These are phyloP conservation scores for Aurelia aurita DNA, from an alignment of 30 jellyfish, hydroid and myxozoan species.

Conservation along the genomic window DNA sequence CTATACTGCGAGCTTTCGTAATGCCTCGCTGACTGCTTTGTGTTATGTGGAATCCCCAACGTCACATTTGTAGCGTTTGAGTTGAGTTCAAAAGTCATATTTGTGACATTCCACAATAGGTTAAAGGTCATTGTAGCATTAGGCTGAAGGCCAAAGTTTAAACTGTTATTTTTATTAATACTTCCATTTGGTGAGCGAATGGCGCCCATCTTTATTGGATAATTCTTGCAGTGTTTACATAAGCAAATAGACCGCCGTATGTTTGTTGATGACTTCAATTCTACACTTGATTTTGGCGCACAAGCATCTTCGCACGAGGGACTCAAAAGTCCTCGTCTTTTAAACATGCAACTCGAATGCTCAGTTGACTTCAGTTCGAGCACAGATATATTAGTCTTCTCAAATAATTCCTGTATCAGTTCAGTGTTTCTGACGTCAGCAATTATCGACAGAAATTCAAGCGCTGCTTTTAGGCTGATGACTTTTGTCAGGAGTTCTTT, in stretches of 20 bases:
- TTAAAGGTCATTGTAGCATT: not conserved
- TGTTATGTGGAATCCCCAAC: not conserved
- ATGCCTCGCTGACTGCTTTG: not conserved
- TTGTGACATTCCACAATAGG: not conserved
- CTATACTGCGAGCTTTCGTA: conserved; percentile 29
- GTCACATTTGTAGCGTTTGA: conserved; percentile 35
- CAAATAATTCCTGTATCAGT: not conserved
- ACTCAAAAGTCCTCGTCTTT: not conserved
- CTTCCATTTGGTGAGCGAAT: no score
- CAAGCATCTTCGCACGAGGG: no score
- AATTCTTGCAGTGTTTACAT: no score
- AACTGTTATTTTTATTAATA: no score
- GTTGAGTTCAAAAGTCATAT: not conserved
- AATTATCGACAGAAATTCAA: not conserved
- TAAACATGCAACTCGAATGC: not conserved
- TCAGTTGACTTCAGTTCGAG: conserved; percentile 6
- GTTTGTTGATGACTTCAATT: no score
- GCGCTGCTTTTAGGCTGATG: not conserved
- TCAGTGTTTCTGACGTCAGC: not conserved
- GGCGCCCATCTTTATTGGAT: no score
- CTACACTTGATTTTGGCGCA: no score
- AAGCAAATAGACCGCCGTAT: no score
- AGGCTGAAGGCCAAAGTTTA: not conserved
- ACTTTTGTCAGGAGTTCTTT: not conserved
- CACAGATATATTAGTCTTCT: not conserved